A percentile compares a stretch with the other conserved stretches of the same genome.
Conservation (phyloP, 1,140 invertebrate species). For the Drosophila chauvacae region DNA sequence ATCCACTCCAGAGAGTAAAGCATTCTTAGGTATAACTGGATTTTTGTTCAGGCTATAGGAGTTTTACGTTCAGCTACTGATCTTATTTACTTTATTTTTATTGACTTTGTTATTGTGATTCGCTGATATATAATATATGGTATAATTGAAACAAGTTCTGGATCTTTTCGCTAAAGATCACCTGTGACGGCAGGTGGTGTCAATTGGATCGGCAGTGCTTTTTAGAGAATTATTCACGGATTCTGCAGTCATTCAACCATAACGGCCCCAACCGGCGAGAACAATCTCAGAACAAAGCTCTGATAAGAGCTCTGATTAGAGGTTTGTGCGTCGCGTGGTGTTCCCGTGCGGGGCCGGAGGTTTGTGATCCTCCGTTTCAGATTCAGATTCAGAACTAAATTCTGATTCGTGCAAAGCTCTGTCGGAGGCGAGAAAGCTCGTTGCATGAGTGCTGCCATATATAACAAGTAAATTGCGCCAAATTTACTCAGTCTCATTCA, state of each 20-base stretch:
- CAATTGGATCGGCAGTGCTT: background rate
- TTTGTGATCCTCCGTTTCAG: background rate
- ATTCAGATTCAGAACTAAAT: conserved; percentile 14
- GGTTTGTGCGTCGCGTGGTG: conserved; percentile 3
- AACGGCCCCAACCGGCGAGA: background rate
- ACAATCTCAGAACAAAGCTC: conserved; percentile 9
- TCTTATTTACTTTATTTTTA: background rate
- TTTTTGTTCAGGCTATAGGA: background rate
- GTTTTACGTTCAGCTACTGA: background rate
- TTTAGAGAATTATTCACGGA: background rate
- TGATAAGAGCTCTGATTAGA: conserved; percentile 15
- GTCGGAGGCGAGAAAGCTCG: conserved; percentile 23
- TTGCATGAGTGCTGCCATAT: conserved; percentile 21
- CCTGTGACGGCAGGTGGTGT: background rate
- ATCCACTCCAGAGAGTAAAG: background rate
- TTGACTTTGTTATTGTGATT: too few relatives aligned
- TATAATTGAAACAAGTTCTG: conserved; percentile 3
- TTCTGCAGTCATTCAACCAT: conserved; percentile 24
- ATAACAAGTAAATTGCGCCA: conserved; percentile 38
- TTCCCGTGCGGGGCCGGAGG: background rate
- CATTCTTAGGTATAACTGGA: background rate
- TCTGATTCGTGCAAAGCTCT: conserved; percentile 26
- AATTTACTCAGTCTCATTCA: conserved; percentile 46
- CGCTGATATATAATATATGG: background rate
- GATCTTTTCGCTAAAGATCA: background rate